A percentile compares a stretch with the other conserved stretches of the same genome.
Evolutionary conservation across 2,888 invertebrate genomes (phyloP).

Genomic region (Habroteleia sp.): DNA sequence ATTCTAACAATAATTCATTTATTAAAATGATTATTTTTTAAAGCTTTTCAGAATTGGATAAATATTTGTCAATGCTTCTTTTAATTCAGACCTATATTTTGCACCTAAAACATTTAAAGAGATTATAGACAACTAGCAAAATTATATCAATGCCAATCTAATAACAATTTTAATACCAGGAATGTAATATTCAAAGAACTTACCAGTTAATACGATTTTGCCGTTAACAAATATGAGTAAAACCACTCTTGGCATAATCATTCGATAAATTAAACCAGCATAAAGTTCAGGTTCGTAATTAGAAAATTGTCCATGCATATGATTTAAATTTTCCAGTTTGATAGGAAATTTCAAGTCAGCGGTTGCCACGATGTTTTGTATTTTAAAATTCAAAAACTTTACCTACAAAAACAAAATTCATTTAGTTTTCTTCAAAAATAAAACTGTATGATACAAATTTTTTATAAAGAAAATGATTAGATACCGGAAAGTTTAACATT

Average conservation of each 20-base stretch:
- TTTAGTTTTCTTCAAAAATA: no score
- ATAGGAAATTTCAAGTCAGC: conserved; percentile 87
- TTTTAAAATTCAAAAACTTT: conserved; percentile 89
- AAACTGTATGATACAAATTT: no score
- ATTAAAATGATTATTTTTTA: conserved; percentile 84
- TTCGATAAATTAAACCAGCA: conserved; percentile 98
- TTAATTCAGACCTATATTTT: conserved; percentile 94
- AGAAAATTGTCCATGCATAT: conserved; percentile 89
- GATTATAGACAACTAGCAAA: no score
- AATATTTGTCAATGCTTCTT: conserved; percentile 96
- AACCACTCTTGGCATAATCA: conserved; percentile 97
- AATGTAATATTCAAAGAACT: conserved; percentile 43
- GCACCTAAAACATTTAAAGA: conserved; percentile 88
- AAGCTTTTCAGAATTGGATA: conserved; percentile 97
- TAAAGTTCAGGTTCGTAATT: conserved; percentile 99
- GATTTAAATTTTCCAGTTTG: conserved; percentile 89
- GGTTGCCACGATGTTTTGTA: conserved; percentile 88
- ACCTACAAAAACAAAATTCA: conserved; percentile 84
- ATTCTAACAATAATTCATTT: conserved; percentile 10
- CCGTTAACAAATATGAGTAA: conserved; percentile 99
- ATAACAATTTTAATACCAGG: neutral
- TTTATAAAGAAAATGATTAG: neutral
- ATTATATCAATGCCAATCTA: conserved; percentile 1
- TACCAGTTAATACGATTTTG: conserved; percentile 96
- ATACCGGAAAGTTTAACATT: conserved; percentile 89